Base-by-base conservation (phyloP, 2,113 vertebrate species). In the Butastur rufipennis region DNA sequence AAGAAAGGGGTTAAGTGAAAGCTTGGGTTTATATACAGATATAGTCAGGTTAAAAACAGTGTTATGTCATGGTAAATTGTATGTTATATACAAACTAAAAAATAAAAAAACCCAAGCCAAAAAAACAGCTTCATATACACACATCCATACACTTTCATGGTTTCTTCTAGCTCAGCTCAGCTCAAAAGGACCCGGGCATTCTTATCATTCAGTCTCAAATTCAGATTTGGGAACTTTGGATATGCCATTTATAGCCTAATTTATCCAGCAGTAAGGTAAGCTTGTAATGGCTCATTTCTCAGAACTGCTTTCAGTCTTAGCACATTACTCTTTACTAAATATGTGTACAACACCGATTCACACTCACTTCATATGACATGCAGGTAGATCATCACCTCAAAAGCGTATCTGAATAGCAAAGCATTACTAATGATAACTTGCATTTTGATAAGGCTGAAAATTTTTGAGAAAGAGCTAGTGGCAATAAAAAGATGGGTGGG, bases 291-390 rank as follows among this genome's bases (percentile, higher is more conserved):
- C 11, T 25, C 13, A 3, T 53, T 91, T 74, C 31, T 70, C 4
- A 10, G 45, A n/a, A 53, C 21, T 47, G 20, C 9, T 78, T 31
- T 63, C 32, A 40, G 34, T 29, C 43, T 72, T 18, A 40, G 56
- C 29, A 43, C 6, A 10, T 45, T 74, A 43, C 10, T 38, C 4
- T 10, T 86, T 62, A 45, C 52, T 52, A 58, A 84, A 48, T 29
- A 7, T 1, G 4, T 34, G 13, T 66, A 34, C 29, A 71, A 8
- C 43, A 22, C 26, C 38, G 27, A 40, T 0, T 19, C 13, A 48
- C 27, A 31, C 14, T 81, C 3, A 0, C 31, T 61, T 29, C 2
- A 0, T 38, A 19, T 20, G 13, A 79, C 5, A 5, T 7, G 8
- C 43, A 43, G 16, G 16, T 59, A 90, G 53, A 36, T 47, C 12